phyloP scores from a whole-genome alignment of 2,888 invertebrate species.

The Bellardia bayeri region DNA sequence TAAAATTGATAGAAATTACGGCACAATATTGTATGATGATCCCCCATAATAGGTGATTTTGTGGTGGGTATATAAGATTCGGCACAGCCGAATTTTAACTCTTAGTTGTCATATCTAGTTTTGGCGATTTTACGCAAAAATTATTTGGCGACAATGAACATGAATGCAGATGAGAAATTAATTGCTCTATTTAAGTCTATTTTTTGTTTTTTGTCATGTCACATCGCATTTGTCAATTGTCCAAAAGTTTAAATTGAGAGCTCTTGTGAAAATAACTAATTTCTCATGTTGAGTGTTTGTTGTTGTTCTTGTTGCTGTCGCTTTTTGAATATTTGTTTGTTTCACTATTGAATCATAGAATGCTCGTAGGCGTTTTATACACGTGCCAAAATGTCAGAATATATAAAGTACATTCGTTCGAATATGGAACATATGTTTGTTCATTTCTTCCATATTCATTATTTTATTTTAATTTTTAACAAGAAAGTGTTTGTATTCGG shows the following conservation, averaged over 20 bases:
- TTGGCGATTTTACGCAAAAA: no score
- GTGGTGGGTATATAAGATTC: no score
- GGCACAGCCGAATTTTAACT: no score
- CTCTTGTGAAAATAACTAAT: conserved; percentile 57
- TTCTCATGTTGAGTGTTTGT: neutral
- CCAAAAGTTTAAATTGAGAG: conserved; percentile 47
- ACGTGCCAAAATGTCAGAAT: conserved; percentile 49
- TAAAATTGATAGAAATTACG: no score
- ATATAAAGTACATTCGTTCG: neutral
- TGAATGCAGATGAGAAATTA: conserved; percentile 27
- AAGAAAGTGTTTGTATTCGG: no score
- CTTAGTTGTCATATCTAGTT: no score
- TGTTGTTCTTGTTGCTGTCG: neutral
- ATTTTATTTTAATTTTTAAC: no score
- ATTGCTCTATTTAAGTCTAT: conserved; percentile 46
- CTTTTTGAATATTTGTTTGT: no score
- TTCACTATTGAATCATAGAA: neutral
- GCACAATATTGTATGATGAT: no score
- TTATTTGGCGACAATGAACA: neutral
- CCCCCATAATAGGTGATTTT: no score
- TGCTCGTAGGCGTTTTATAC: conserved; percentile 54
- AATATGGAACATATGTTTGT: neutral
- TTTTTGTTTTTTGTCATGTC: conserved; percentile 19
- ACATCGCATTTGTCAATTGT: conserved; percentile 61
- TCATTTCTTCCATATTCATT: no score